phyloP scores from a whole-genome alignment of 2,797 vertebrate species.

The Sebastes alutus region DNA sequence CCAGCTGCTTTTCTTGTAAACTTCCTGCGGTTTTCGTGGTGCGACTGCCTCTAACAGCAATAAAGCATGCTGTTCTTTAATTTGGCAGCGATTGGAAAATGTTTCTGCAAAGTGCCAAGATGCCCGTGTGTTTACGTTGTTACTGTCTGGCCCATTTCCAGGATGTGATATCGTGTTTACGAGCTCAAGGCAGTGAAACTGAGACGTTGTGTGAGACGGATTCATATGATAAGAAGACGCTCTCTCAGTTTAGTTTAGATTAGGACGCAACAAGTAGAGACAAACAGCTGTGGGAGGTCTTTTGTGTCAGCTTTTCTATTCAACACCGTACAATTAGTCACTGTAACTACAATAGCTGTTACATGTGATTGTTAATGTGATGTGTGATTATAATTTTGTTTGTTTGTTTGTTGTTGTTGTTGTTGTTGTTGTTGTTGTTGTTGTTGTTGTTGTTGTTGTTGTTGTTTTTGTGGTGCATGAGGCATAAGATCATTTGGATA shows the following conservation, averaged over 20 bases:
- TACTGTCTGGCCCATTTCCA: constrained; percentile 13
- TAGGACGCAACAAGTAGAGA: background rate
- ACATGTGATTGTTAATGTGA: background rate
- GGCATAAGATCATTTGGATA: background rate
- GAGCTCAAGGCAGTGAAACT: background rate
- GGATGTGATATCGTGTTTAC: background rate
- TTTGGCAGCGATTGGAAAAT: constrained; percentile 47
- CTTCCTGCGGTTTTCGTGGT: constrained; percentile 53
- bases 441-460: no score
- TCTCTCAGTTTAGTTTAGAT: background rate
- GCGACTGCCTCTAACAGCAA: constrained; percentile 30
- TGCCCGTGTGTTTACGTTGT: background rate
- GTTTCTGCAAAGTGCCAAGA: constrained; percentile 30
- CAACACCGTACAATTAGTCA: constrained; percentile 4
- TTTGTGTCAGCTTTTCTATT: background rate
- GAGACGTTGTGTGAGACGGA: background rate
- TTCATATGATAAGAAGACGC: background rate
- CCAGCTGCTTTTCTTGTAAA: constrained; percentile 62
- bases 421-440: no score
- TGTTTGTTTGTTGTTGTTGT: no score
- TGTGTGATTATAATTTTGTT: background rate
- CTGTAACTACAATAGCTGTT: background rate
- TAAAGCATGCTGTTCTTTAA: constrained; percentile 45
- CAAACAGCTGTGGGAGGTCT: constrained; percentile 5
- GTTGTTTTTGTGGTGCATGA: background rate